Evolutionary conservation across 1,140 invertebrate species (phyloP).

Genomic region (Epicauta chinensis): DNA sequence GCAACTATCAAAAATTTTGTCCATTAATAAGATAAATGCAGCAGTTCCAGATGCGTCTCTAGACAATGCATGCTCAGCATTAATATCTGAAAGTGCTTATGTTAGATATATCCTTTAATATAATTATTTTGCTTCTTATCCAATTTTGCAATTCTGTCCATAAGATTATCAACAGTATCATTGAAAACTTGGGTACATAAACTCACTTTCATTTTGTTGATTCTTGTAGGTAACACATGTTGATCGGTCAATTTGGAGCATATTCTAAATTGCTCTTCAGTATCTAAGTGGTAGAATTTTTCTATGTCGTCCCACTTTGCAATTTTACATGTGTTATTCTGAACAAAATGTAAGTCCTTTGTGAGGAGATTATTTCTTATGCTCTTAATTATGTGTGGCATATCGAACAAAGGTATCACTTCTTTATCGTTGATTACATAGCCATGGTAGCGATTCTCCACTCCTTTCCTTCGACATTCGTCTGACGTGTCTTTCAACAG

Average conservation of each 20-base stretch:
- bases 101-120: not conserved
- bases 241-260: not conserved
- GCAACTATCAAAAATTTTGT: conserved; percentile 18
- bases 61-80: no score
- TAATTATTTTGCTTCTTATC: no score
- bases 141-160: conserved; percentile 2
- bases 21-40: conserved; percentile 14
- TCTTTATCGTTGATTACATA: conserved; percentile 3
- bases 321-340: not conserved
- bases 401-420: conserved; percentile 10
- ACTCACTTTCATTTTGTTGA: no score
- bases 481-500: conserved; percentile 4
- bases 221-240: no score
- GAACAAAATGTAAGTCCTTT: no score
- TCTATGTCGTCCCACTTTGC: not conserved
- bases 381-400: conserved; percentile 8
- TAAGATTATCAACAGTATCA: not conserved
- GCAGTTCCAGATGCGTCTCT: conserved; percentile 8
- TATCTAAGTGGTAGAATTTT: conserved; percentile 5
- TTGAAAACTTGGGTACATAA: not conserved
- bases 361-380: conserved; percentile 7
- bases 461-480: not conserved
- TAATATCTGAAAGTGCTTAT: no score
- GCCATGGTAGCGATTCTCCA: not conserved
- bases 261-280: conserved; percentile 9